Percentiles rank a stretch among this genome's conserved stretches.
Evolutionary conservation across 2,113 vertebrate species (phyloP).

Genomic region (Apus apus): DNA sequence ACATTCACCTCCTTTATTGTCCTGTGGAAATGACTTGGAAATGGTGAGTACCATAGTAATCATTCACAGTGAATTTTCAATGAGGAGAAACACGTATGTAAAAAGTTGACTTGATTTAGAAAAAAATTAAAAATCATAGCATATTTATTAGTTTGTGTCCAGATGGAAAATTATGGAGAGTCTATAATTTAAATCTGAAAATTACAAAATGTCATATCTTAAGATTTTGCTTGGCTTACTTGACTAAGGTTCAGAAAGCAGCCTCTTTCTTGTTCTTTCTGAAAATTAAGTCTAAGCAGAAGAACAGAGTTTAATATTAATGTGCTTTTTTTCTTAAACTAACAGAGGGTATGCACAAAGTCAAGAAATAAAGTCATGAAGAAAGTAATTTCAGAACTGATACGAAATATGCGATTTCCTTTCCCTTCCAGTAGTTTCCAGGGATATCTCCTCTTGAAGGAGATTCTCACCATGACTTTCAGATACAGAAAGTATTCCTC

Average conservation of each 20-base stretch:
- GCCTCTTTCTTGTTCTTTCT: not conserved
- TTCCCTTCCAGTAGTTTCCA: not conserved
- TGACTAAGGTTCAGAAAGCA: not conserved
- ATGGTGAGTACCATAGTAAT: not conserved
- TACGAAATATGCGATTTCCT: not conserved
- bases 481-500: not conserved
- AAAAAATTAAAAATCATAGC: not conserved
- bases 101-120: not conserved
- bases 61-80: not conserved
- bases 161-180: not conserved
- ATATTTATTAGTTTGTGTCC: not conserved
- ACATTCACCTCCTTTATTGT: not conserved
- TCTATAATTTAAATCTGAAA: not conserved
- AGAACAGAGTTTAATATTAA: not conserved
- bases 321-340: not conserved
- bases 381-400: not conserved
- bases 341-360: not conserved
- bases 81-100: not conserved
- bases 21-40: not conserved
- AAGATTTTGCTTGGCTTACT: not conserved
- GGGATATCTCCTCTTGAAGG: not conserved
- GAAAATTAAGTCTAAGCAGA: not conserved
- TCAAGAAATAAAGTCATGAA: not conserved
- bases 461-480: not conserved
- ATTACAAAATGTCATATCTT: not conserved